Percentiles rank a stretch among this genome's conserved stretches.
Evolutionary conservation across 2,113 vertebrate genomes (phyloP).

Genomic region (Pelecanoides urinatrix): DNA sequence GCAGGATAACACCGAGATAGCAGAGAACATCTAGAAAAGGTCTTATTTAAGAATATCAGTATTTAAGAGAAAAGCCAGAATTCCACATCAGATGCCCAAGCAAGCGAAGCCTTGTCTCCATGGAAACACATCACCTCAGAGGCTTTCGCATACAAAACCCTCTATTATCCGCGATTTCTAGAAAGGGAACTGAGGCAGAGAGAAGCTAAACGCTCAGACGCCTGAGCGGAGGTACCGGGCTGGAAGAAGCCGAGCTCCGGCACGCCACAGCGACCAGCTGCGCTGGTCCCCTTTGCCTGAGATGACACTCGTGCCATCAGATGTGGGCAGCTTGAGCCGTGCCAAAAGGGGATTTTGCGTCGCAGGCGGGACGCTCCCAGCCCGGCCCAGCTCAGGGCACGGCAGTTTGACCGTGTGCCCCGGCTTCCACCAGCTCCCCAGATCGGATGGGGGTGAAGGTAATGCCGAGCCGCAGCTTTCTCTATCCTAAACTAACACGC

Average conservation of each 20-base stretch:
- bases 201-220: background rate
- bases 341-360: background rate
- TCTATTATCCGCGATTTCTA: background rate
- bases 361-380: background rate
- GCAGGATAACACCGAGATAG: background rate
- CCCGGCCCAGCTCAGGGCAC: background rate
- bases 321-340: accelerated
- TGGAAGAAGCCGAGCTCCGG: background rate
- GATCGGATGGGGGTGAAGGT: accelerated
- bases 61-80: slow-evolving; percentile 38
- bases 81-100: slow-evolving; percentile 36
- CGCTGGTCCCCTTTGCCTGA: accelerated
- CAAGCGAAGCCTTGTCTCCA: slow-evolving; percentile 36
- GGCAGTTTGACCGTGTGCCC: accelerated
- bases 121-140: slow-evolving; percentile 12
- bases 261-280: accelerated
- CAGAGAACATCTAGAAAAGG: background rate
- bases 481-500: background rate
- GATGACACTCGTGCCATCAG: background rate
- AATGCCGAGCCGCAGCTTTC: accelerated
- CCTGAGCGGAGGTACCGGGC: accelerated
- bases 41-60: background rate
- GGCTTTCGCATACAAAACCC: background rate
- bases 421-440: background rate
- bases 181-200: slow-evolving; percentile 3